Percentiles rank a stretch among this genome's conserved stretches.
phyloP scores from a whole-genome alignment of 2,113 vertebrate genomes.

The Pluvianellus socialis region DNA sequence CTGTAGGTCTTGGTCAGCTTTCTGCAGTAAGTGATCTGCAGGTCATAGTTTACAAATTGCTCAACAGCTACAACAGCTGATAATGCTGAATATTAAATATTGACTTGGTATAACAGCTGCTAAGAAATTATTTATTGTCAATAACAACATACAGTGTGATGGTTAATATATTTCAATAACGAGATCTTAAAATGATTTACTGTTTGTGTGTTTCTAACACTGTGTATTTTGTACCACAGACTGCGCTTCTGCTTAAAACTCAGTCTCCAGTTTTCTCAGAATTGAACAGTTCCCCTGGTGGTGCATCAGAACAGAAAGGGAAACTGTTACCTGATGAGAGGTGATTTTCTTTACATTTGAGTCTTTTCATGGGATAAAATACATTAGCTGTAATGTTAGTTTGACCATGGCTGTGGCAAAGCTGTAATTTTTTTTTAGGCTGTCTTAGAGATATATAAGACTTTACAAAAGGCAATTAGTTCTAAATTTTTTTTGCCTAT shows the following conservation, averaged over 20 bases:
- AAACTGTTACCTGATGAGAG: constrained; percentile 83
- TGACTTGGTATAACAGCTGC: not conserved
- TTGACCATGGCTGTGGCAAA: not conserved
- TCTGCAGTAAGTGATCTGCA: not conserved
- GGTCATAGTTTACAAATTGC: not conserved
- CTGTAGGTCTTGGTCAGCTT: not conserved
- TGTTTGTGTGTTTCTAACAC: not conserved
- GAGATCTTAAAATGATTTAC: not conserved
- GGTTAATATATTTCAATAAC: not conserved
- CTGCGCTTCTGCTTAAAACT: constrained; percentile 94
- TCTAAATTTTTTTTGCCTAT: not conserved
- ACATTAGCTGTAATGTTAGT: not conserved
- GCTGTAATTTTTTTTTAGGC: not conserved
- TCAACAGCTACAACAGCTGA: not conserved
- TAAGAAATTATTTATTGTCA: not conserved
- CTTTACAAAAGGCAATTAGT: not conserved
- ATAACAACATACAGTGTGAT: not conserved
- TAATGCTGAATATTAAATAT: not conserved
- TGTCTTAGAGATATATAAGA: not conserved
- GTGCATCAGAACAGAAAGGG: constrained; percentile 78
- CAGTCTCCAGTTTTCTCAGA: constrained; percentile 91
- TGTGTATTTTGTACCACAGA: constrained; percentile 79
- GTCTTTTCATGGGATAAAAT: not conserved
- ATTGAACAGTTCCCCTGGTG: constrained; percentile 70
- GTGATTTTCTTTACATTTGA: constrained; percentile 61